Percentiles rank a stretch among this genome's conserved stretches.
Conservation (phyloP, 2,797 vertebrate genomes). For the Amphiprion clarkii region DNA sequence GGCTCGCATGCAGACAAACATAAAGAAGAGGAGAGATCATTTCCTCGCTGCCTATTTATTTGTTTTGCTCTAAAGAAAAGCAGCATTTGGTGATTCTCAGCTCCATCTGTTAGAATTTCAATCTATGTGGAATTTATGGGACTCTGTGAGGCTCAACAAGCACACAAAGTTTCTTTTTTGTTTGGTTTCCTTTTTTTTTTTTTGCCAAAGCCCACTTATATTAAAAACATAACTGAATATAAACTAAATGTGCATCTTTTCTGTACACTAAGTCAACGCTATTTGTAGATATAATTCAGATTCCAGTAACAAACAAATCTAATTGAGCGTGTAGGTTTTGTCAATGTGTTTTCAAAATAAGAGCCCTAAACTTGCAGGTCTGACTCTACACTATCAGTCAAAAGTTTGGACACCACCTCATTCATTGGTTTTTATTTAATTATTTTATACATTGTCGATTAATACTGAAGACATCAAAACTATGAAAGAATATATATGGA, state of each 20-base stretch:
- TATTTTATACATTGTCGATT: too few species aligned
- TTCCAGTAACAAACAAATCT: neutral
- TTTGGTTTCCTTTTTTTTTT: too few species aligned
- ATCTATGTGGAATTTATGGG: neutral
- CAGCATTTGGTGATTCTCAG: slow-evolving; percentile 28
- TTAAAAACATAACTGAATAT: too few species aligned
- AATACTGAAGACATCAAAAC: too few species aligned
- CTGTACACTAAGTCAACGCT: too few species aligned
- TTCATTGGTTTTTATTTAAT: too few species aligned
- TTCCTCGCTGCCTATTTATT: slow-evolving; percentile 19
- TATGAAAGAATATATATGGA: too few species aligned
- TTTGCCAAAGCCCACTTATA: too few species aligned
- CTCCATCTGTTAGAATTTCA: slow-evolving; percentile 42
- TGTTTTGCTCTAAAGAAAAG: slow-evolving; percentile 10
- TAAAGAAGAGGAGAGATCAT: slow-evolving; percentile 24
- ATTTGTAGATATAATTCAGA: neutral
- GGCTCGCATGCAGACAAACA: slow-evolving; percentile 19
- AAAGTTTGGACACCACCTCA: too few species aligned
- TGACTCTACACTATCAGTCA: too few species aligned
- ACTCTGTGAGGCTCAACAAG: neutral
- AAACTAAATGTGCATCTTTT: neutral
- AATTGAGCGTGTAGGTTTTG: neutral
- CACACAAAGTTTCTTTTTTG: neutral
- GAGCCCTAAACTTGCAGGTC: neutral
- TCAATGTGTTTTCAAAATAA: neutral